A percentile compares a stretch with the other conserved stretches of the same genome.
These are phyloP conservation scores for Batillaria attramentaria DNA, from an alignment of 1,140 invertebrate genomes.

Conservation along the genomic window DNA sequence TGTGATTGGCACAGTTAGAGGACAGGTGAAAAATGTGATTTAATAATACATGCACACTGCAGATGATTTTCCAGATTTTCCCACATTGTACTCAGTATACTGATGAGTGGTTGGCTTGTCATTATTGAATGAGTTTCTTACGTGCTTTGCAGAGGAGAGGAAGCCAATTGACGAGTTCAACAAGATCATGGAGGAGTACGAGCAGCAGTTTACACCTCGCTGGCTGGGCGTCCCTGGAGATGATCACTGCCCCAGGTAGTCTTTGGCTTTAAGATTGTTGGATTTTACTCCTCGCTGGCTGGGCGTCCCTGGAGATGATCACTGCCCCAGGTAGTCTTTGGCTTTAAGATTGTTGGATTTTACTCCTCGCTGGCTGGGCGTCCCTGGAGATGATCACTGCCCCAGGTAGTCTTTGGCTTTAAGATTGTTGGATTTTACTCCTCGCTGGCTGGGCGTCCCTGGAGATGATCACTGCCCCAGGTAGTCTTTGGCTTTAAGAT, in stretches of 20 bases:
- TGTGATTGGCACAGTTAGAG: too few relatives aligned
- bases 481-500: too few relatives aligned
- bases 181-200: constrained; percentile 60
- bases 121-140: too few relatives aligned
- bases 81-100: too few relatives aligned
- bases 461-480: constrained; percentile 63
- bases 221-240: constrained; percentile 67
- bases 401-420: constrained; percentile 64
- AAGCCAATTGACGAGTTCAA: constrained; percentile 63
- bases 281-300: constrained; percentile 57
- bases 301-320: constrained; percentile 60
- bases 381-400: constrained; percentile 57
- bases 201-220: constrained; percentile 66
- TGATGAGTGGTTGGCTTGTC: too few relatives aligned
- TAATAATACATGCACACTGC: too few relatives aligned
- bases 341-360: too few relatives aligned
- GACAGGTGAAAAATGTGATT: too few relatives aligned
- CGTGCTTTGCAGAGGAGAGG: constrained; percentile 55
- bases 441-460: constrained; percentile 64
- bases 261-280: too few relatives aligned
- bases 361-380: constrained; percentile 63
- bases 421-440: constrained; percentile 7
- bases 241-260: constrained; percentile 63
- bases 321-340: constrained; percentile 61
- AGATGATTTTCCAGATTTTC: too few relatives aligned